Conservation (phyloP, 1,140 invertebrate genomes). For the Scaptomyza montana region DNA sequence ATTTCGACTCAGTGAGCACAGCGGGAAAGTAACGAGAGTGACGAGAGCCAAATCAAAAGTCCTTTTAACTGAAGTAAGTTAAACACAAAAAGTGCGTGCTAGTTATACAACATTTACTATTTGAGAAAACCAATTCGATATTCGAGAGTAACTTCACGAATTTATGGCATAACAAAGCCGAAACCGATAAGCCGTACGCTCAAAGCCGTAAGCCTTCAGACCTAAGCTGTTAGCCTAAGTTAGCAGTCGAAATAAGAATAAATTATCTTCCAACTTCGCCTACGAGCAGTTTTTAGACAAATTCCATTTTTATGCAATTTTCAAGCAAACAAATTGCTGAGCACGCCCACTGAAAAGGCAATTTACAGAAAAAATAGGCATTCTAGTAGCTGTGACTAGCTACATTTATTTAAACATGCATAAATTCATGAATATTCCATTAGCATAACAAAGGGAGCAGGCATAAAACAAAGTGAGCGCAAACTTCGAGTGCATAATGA, state of each 20-base stretch:
- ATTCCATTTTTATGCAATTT: constrained; percentile 12
- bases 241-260: background rate
- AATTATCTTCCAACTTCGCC: background rate
- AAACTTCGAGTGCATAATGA: constrained; percentile 69
- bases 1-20: constrained; percentile 54
- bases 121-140: constrained; percentile 26
- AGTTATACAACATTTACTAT: background rate
- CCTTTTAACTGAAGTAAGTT: background rate
- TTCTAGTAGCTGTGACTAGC: constrained; percentile 9
- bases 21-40: constrained; percentile 4
- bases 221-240: constrained; percentile 23
- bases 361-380: background rate
- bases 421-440: constrained; percentile 72
- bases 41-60: constrained; percentile 38
- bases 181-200: too few relatives aligned
- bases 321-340: constrained; percentile 4
- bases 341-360: background rate
- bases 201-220: too few relatives aligned
- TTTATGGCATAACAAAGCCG: too few relatives aligned
- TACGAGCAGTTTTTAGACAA: background rate
- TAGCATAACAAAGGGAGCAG: constrained; percentile 48
- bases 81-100: too few relatives aligned
- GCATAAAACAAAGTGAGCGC: constrained; percentile 33
- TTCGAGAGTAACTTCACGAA: too few relatives aligned
- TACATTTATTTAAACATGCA: constrained; percentile 35